Evolutionary conservation across 2,797 vertebrate species (phyloP).

Genomic region (Mormyrus hasselquistii): DNA sequence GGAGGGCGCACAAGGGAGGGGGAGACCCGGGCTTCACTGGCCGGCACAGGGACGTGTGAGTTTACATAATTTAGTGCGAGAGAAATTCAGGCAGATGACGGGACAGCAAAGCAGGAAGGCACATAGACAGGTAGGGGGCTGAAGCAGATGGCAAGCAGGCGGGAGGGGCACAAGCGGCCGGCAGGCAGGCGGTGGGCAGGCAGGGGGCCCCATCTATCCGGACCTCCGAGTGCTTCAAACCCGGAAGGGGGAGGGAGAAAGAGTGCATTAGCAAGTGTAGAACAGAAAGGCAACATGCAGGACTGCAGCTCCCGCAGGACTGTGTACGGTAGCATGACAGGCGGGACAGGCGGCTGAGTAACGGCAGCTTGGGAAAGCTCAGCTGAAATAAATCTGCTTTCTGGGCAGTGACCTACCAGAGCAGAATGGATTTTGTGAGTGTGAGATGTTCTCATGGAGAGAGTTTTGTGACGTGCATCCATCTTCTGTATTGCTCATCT

Average conservation of each 20-base stretch:
- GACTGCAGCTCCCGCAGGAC: not conserved
- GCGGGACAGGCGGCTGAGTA: not conserved
- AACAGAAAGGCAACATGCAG: not conserved
- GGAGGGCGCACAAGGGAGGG: too few species aligned
- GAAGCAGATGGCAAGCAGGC: not conserved
- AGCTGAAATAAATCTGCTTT: conserved; percentile 1
- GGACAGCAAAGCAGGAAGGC: not conserved
- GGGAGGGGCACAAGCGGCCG: not conserved
- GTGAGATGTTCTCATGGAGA: not conserved
- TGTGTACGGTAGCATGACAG: not conserved
- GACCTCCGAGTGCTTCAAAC: not conserved
- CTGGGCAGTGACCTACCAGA: not conserved
- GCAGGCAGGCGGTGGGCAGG: not conserved
- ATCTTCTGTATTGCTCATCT: not conserved
- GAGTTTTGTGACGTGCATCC: not conserved
- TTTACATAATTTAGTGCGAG: not conserved
- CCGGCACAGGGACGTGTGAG: not conserved
- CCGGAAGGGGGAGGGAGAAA: not conserved
- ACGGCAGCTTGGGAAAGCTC: not conserved
- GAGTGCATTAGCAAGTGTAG: not conserved
- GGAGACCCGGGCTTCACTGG: not conserved
- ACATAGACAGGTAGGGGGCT: not conserved
- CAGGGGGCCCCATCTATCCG: not conserved
- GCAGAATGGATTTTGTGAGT: not conserved
- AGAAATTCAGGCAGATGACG: not conserved